Evolutionary conservation across 2,888 invertebrate genomes (phyloP), one percentile per base, ranked within the genome.

Genomic region (Syritta pipiens): DNA sequence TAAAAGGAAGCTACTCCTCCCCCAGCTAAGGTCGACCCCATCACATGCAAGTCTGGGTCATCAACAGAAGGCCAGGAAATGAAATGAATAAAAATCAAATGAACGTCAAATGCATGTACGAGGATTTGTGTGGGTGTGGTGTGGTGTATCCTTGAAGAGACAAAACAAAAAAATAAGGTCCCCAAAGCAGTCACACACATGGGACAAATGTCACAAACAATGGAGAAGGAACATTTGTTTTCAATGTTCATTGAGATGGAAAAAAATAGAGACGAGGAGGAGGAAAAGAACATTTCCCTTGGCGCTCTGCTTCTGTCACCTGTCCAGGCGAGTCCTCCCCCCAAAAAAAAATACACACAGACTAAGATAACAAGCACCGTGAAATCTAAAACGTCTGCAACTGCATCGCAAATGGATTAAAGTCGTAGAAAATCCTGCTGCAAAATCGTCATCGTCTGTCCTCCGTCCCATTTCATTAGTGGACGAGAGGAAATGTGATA

Each of bases 401-500:
- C 40, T 68, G 68, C 60, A 75, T 19, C 7, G 22, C 60, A 68
- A 60, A 74, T 68, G 68, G 60, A 60, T 60, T 53, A 53, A 37
- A 67, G 44, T 46, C 32, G 24, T 40, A n/a, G 14, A 51, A 55
- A 19, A 35, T 65, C 20, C 44, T 26, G 65, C 37, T n/a, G n/a
- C n/a, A 42, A 44, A 65, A 74, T 46, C 35, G 46, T 53, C 9
- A 51, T 24, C 12, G 28, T 44, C 30, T 24, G 32, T 7, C 22
- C 32, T 46, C 24, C n/a, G 14, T 22, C 22, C 28, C n/a, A 19
- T 46, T 24, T 30, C n/a, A n/a, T 24, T 28, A 2, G 9, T 1
- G 32, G 17, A 37, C 3, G 9, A 40, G 19, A 35, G 9, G 20
- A 48, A 30, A 49, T 14, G 14, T 17, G 48, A 68, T 24, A n/a